phyloP scores from a whole-genome alignment of 2,113 vertebrate genomes.

The Origma solitaria region DNA sequence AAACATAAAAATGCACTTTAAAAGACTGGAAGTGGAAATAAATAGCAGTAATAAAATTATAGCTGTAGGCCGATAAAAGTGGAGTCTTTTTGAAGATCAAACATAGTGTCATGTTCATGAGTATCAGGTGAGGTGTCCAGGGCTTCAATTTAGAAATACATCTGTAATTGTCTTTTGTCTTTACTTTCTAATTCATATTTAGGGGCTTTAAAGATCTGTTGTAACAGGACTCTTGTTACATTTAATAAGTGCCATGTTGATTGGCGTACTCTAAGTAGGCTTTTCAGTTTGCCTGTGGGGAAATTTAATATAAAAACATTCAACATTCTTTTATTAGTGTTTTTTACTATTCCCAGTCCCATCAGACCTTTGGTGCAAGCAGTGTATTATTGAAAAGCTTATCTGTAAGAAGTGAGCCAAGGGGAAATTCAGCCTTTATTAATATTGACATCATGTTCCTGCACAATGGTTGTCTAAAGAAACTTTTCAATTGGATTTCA shows the following conservation, averaged over 20 bases:
- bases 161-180: conserved; percentile 75
- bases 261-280: conserved; percentile 82
- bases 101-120: conserved; percentile 16
- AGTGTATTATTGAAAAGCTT: conserved; percentile 85
- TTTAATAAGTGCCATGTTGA: conserved; percentile 84
- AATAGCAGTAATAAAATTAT: conserved; percentile 45
- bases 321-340: conserved; percentile 86
- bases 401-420: conserved; percentile 84
- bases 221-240: conserved; percentile 82
- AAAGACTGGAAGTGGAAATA: conserved; percentile 20
- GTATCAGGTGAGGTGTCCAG: conserved; percentile 61
- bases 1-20: not conserved
- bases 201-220: conserved; percentile 78
- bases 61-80: conserved; percentile 25
- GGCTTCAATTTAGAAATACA: conserved; percentile 68
- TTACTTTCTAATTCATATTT: conserved; percentile 79
- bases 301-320: conserved; percentile 86
- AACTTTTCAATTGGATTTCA: conserved; percentile 83
- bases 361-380: conserved; percentile 83
- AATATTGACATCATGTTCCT: conserved; percentile 85
- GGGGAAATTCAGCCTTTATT: conserved; percentile 84
- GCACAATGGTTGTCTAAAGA: conserved; percentile 81
- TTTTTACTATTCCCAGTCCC: conserved; percentile 86
- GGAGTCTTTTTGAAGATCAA: conserved; percentile 66
- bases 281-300: conserved; percentile 84